Percentiles rank a stretch among this genome's conserved stretches.
Conservation (phyloP, 2,888 invertebrate genomes). For the Eilema sororculum region DNA sequence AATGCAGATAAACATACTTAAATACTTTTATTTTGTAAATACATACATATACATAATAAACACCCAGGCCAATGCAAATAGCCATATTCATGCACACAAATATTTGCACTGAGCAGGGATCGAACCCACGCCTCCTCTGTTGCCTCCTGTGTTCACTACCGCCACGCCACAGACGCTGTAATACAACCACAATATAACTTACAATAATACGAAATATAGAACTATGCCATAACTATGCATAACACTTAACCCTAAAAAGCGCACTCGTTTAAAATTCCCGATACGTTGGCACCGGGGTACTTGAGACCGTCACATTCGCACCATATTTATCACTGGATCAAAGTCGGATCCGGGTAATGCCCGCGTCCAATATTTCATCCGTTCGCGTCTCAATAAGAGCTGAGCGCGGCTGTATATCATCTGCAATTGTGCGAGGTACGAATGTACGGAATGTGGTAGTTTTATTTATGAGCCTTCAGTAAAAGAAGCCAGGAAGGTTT, state of each 20-base stretch:
- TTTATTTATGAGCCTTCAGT: slow-evolving; percentile 26
- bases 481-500: neutral
- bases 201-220: neutral
- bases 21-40: too few relatives aligned
- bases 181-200: neutral
- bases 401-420: slow-evolving; percentile 65
- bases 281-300: slow-evolving; percentile 49
- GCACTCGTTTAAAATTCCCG: slow-evolving; percentile 58
- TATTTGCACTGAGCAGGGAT: too few relatives aligned
- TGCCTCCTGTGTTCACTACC: too few relatives aligned
- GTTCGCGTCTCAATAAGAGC: slow-evolving; percentile 73
- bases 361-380: slow-evolving; percentile 72
- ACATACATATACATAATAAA: too few relatives aligned
- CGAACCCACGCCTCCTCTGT: too few relatives aligned
- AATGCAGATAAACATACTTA: too few relatives aligned
- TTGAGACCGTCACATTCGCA: slow-evolving; percentile 64
- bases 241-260: slow-evolving; percentile 42
- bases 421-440: slow-evolving; percentile 31
- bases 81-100: too few relatives aligned
- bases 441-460: slow-evolving; percentile 40
- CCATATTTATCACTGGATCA: slow-evolving; percentile 81
- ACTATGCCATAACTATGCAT: slow-evolving; percentile 10
- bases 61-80: too few relatives aligned
- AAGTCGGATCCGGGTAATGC: slow-evolving; percentile 55
- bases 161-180: too few relatives aligned